Percentiles rank a stretch among this genome's conserved stretches.
Evolutionary conservation across 2,888 invertebrate species (phyloP).

Genomic region (Tipula unca): DNA sequence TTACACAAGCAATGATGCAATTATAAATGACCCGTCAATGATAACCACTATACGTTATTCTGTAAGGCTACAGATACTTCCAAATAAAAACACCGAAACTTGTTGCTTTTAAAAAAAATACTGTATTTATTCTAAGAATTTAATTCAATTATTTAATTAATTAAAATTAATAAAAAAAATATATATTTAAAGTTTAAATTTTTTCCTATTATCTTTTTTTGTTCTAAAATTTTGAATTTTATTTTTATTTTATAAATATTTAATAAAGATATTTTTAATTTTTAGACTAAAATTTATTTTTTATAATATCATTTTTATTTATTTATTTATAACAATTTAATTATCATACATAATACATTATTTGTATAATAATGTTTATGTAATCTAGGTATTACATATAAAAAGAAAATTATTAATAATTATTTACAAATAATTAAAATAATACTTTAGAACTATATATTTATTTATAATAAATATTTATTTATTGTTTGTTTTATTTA

Average conservation of each 20-base stretch:
- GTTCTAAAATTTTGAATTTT: neutral
- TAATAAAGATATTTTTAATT: neutral
- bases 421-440: neutral
- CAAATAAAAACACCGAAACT: neutral
- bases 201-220: neutral
- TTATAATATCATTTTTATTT: neutral
- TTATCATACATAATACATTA: no score
- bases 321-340: neutral
- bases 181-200: neutral
- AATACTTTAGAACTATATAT: neutral
- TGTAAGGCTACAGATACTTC: no score
- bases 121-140: neutral
- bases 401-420: neutral
- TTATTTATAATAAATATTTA: neutral
- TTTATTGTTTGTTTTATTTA: neutral
- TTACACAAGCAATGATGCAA: no score
- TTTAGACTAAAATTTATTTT: neutral
- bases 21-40: no score
- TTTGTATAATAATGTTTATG: no score
- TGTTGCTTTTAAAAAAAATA: neutral
- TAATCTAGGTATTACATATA: neutral
- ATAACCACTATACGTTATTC: no score
- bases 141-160: neutral
- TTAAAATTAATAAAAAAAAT: neutral
- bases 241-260: neutral